Conservation (phyloP, 2,113 vertebrate genomes). For the Pituophis catenifer region DNA sequence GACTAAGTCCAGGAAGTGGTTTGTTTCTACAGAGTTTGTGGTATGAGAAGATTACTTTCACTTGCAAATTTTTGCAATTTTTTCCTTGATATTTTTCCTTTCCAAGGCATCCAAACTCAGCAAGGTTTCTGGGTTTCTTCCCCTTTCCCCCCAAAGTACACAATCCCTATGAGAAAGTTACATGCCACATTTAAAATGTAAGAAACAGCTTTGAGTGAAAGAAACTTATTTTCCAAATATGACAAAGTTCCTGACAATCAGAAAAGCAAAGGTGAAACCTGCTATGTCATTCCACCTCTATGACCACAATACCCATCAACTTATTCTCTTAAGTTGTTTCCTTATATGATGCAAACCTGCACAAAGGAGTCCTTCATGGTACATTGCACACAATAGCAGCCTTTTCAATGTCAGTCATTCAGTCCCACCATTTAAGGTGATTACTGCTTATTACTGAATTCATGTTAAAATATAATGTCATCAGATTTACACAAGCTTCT, state of each 20-base stretch:
- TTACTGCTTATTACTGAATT: neutral
- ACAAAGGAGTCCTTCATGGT: neutral
- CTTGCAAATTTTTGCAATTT: neutral
- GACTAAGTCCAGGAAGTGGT: neutral
- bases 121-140: neutral
- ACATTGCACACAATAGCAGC: neutral
- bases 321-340: neutral
- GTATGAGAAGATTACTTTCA: neutral
- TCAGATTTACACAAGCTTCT: constrained; percentile 2
- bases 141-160: neutral
- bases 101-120: neutral
- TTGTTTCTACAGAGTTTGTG: neutral
- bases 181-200: neutral
- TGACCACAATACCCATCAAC: neutral
- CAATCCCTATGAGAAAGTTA: neutral
- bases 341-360: constrained; percentile 1
- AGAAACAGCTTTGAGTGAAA: accelerated
- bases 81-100: constrained; percentile 9
- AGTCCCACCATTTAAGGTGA: neutral
- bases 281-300: neutral
- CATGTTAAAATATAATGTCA: neutral
- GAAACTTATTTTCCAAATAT: neutral
- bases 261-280: constrained; percentile 1
- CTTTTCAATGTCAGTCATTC: neutral
- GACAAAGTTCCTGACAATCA: neutral